These are phyloP conservation scores for Melipona quadrifasciata DNA, from an alignment of 1,140 invertebrate species.

Conservation along the genomic window DNA sequence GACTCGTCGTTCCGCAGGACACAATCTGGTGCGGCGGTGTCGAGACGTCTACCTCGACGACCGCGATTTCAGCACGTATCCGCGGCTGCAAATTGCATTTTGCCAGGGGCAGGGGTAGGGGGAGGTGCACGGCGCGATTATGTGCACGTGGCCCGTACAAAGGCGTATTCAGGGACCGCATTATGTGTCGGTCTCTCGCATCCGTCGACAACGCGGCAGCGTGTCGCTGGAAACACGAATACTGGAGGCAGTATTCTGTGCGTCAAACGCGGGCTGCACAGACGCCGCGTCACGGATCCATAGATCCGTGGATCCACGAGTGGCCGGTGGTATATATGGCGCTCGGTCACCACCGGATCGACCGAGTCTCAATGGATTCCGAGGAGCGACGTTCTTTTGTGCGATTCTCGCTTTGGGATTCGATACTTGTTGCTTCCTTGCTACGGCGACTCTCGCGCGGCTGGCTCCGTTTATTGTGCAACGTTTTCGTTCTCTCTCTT, in stretches of 20 bases:
- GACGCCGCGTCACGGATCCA: background rate
- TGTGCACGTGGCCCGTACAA: constrained; percentile 52
- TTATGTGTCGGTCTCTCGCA: constrained; percentile 51
- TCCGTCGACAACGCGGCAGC: constrained; percentile 21
- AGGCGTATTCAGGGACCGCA: constrained; percentile 53
- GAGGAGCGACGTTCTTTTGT: background rate
- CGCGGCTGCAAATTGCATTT: constrained; percentile 61
- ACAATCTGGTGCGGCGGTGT: constrained; percentile 23
- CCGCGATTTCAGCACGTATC: constrained; percentile 53
- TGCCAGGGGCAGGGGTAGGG: constrained; percentile 31
- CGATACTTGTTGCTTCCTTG: constrained; percentile 43
- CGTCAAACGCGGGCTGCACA: background rate
- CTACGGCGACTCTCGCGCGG: background rate
- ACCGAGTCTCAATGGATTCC: constrained; percentile 1
- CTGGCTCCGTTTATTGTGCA: background rate
- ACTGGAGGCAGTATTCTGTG: background rate
- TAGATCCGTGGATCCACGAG: background rate
- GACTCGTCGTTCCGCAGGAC: background rate
- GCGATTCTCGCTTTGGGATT: constrained; percentile 32
- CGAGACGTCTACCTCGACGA: constrained; percentile 51
- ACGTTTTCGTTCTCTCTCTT: background rate
- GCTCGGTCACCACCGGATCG: background rate
- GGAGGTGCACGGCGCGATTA: constrained; percentile 47
- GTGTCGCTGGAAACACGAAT: constrained; percentile 20
- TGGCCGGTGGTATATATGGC: too few relatives aligned